Percentiles rank a stretch among this genome's conserved stretches.
phyloP scores from a whole-genome alignment of 2,888 invertebrate genomes.

The Harpalus rubripes region DNA sequence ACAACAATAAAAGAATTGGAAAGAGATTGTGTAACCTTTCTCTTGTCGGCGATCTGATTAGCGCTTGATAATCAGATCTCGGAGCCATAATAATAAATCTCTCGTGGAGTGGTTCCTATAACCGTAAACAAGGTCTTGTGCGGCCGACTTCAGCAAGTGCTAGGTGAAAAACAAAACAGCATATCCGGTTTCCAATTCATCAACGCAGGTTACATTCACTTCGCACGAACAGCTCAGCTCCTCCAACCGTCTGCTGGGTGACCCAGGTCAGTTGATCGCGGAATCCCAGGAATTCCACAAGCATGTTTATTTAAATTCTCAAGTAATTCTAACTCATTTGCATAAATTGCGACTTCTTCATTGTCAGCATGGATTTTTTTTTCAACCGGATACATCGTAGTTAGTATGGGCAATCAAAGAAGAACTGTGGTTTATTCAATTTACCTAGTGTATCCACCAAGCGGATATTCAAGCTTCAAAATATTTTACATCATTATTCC shows the following conservation, averaged over 20 bases:
- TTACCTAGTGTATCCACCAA: too few species aligned
- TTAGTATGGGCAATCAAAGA: too few species aligned
- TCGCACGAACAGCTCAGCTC: constrained; percentile 26
- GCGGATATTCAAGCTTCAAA: too few species aligned
- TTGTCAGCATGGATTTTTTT: constrained; percentile 7
- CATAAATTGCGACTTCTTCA: constrained; percentile 42
- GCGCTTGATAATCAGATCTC: constrained; percentile 22
- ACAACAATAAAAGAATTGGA: neutral
- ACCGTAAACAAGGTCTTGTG: constrained; percentile 25
- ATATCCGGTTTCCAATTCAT: constrained; percentile 57
- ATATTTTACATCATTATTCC: too few species aligned
- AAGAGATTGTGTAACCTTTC: constrained; percentile 2
- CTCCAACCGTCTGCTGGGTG: constrained; percentile 56
- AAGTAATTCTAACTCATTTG: constrained; percentile 53
- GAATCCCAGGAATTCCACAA: constrained; percentile 54
- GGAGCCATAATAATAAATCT: constrained; percentile 16
- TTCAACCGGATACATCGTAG: neutral
- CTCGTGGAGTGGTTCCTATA: constrained; percentile 27
- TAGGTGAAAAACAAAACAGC: constrained; percentile 46
- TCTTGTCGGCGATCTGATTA: constrained; percentile 1
- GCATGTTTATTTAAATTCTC: constrained; percentile 64
- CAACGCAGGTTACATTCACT: constrained; percentile 48
- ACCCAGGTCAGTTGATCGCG: constrained; percentile 64
- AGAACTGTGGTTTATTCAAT: too few species aligned
- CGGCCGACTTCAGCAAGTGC: neutral